Evolutionary conservation across 2,113 vertebrate genomes (phyloP).

Genomic region (Apistogramma diplotaenia): DNA sequence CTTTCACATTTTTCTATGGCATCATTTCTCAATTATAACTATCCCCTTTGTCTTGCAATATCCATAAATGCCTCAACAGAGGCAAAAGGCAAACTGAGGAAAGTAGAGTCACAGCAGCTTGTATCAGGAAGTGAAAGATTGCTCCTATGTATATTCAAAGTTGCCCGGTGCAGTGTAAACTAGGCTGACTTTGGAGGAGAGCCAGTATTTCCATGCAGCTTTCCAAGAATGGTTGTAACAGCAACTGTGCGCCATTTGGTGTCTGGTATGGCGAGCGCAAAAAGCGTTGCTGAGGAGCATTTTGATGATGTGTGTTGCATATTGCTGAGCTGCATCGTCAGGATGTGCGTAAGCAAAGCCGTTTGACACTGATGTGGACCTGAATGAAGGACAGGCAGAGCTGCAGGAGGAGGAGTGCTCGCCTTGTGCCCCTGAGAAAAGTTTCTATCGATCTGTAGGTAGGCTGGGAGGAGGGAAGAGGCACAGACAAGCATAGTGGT

Average conservation of each 20-base stretch:
- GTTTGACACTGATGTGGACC: slow-evolving; percentile 50
- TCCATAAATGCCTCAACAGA: not conserved
- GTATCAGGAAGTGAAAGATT: slow-evolving; percentile 21
- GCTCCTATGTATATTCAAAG: slow-evolving; percentile 22
- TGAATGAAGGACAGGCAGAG: slow-evolving; percentile 55
- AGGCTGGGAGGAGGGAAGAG: slow-evolving; percentile 45
- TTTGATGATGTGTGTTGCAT: slow-evolving; percentile 52
- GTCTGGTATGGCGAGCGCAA: slow-evolving; percentile 20
- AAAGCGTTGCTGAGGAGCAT: slow-evolving; percentile 37
- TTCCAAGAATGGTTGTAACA: slow-evolving; percentile 37
- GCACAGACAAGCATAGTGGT: slow-evolving; percentile 48
- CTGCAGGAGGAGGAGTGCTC: slow-evolving; percentile 38
- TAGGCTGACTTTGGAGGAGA: not conserved
- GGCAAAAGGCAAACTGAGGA: not conserved
- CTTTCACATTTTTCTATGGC: not conserved
- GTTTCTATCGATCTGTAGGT: slow-evolving; percentile 66
- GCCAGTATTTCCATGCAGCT: slow-evolving; percentile 28
- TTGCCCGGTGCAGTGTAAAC: slow-evolving; percentile 9
- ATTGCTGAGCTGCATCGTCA: slow-evolving; percentile 44
- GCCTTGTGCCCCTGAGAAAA: slow-evolving; percentile 52
- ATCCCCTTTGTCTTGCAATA: slow-evolving; percentile 2
- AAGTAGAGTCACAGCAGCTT: not conserved
- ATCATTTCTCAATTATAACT: slow-evolving; percentile 28
- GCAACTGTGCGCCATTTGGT: slow-evolving; percentile 61
- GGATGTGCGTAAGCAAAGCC: slow-evolving; percentile 48